phyloP scores from a whole-genome alignment of 2,888 invertebrate genomes.

The Schizaphis graminum region DNA sequence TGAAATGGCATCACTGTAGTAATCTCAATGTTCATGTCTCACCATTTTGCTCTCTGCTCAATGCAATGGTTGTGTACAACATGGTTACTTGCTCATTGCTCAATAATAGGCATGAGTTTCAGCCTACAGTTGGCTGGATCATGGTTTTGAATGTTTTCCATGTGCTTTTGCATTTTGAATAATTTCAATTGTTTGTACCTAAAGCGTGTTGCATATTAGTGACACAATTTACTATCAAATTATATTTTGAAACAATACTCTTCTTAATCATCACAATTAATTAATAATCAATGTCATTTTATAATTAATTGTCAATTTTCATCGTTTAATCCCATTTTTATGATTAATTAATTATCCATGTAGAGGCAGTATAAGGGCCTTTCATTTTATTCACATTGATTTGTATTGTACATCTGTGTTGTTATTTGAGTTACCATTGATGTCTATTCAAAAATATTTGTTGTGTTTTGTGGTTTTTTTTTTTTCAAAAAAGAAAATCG shows the following conservation, averaged over 20 bases:
- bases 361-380: not conserved
- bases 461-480: not conserved
- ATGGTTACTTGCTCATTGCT: not conserved
- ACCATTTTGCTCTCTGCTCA: not conserved
- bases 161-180: not conserved
- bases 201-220: not conserved
- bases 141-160: not conserved
- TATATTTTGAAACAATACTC: not conserved
- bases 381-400: not conserved
- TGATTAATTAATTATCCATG: not conserved
- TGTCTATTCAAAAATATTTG: not conserved
- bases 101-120: not conserved
- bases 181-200: not conserved
- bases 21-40: not conserved
- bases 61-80: not conserved
- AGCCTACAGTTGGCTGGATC: not conserved
- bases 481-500: not conserved
- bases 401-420: no score
- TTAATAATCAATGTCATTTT: not conserved
- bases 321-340: not conserved
- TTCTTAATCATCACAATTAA: not conserved
- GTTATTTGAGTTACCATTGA: not conserved
- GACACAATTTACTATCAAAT: not conserved
- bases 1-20: constrained; percentile 13
- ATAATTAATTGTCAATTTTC: not conserved